phyloP scores from a whole-genome alignment of 2,113 vertebrate genomes.

The Holacanthus passer region DNA sequence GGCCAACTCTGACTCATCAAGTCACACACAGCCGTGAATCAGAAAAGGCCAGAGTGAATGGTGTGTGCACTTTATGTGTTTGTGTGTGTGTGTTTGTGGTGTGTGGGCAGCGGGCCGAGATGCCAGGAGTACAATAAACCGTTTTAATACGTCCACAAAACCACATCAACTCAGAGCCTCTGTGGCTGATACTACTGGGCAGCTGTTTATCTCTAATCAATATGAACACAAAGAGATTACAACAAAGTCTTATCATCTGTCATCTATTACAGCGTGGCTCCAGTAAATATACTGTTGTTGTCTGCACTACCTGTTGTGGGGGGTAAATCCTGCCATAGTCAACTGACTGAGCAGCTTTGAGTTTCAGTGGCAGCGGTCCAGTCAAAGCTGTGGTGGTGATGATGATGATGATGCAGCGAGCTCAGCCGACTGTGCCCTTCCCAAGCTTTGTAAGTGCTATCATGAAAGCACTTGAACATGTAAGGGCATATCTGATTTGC shows the following conservation, averaged over 20 bases:
- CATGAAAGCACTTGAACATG: slow-evolving; percentile 69
- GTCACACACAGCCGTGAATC: slow-evolving; percentile 55
- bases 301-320: slow-evolving; percentile 42
- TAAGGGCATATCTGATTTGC: slow-evolving; percentile 68
- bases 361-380: slow-evolving; percentile 45
- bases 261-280: slow-evolving; percentile 46
- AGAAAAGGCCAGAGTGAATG: slow-evolving; percentile 51
- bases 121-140: slow-evolving; percentile 46
- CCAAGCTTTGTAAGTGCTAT: slow-evolving; percentile 46
- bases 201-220: slow-evolving; percentile 67
- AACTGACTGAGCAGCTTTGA: slow-evolving; percentile 24
- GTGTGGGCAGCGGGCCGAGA: slow-evolving; percentile 16
- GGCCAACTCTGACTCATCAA: slow-evolving; percentile 62
- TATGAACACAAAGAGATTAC: slow-evolving; percentile 62
- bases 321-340: slow-evolving; percentile 11
- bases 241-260: slow-evolving; percentile 54
- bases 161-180: slow-evolving; percentile 12
- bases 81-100: slow-evolving; percentile 28
- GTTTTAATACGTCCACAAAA: slow-evolving; percentile 56
- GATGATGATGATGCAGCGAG: slow-evolving; percentile 41
- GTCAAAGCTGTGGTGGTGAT: slow-evolving; percentile 25
- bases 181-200: slow-evolving; percentile 4
- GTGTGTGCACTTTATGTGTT: slow-evolving; percentile 18
- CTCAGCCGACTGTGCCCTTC: slow-evolving; percentile 38
- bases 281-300: slow-evolving; percentile 36